phyloP scores from a whole-genome alignment of 2,113 vertebrate species.

The Pica pica region DNA sequence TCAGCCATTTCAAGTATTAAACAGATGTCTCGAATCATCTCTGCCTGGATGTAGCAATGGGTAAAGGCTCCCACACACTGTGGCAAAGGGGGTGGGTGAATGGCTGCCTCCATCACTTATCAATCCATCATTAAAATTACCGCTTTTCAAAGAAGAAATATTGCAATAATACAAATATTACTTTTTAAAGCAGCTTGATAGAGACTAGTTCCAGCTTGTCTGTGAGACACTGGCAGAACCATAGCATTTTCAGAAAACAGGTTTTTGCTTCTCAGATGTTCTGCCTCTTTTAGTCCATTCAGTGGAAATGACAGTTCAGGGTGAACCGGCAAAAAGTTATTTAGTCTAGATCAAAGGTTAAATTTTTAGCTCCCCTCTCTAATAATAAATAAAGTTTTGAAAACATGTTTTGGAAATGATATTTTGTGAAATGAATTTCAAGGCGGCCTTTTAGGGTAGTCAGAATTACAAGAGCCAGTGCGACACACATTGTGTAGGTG shows the following conservation, averaged over 20 bases:
- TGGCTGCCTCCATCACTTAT: not conserved
- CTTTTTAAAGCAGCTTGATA: not conserved
- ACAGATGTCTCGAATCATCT: not conserved
- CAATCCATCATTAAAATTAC: not conserved
- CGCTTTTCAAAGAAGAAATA: not conserved
- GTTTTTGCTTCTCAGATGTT: not conserved
- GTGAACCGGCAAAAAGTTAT: not conserved
- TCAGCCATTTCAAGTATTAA: not conserved
- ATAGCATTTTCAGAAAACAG: not conserved
- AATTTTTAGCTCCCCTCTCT: conserved; percentile 4
- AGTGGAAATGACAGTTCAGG: not conserved
- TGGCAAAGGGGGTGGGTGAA: not conserved
- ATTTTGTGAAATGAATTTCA: conserved; percentile 24
- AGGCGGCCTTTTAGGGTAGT: conserved; percentile 1
- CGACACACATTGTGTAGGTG: not conserved
- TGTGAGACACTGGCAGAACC: not conserved
- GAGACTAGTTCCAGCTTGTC: not conserved
- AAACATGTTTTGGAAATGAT: conserved; percentile 1
- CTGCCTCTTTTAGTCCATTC: not conserved
- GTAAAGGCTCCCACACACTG: not conserved
- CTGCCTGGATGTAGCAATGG: not conserved
- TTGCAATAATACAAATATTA: not conserved
- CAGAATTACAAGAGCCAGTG: not conserved
- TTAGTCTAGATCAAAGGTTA: conserved; percentile 34
- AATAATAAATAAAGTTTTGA: conserved; percentile 29